These are phyloP conservation scores for Eurosta solidaginis DNA, from an alignment of 1,140 invertebrate species.

Conservation along the genomic window DNA sequence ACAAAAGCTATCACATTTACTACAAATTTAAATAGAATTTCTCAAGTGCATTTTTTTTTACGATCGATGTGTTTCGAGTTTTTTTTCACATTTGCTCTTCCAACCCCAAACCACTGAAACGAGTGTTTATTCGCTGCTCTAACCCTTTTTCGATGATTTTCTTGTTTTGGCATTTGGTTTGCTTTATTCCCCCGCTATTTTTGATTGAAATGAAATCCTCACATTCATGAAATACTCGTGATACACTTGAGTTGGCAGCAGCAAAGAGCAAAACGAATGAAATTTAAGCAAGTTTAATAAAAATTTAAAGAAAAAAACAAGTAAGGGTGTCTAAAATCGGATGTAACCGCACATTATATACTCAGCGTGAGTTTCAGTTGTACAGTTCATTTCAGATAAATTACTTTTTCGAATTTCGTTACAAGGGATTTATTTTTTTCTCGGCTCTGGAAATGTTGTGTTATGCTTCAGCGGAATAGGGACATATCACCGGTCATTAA, in stretches of 20 bases:
- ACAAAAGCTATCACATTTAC: background rate
- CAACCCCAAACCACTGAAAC: background rate
- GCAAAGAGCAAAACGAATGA: background rate
- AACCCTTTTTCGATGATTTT: background rate
- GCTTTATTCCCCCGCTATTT: background rate
- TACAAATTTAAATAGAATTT: conserved; percentile 13
- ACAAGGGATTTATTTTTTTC: too few relatives aligned
- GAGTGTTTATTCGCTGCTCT: background rate
- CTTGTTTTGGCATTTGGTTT: background rate
- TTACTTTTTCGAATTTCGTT: too few relatives aligned
- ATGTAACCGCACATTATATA: too few relatives aligned
- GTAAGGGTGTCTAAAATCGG: background rate
- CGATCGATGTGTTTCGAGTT: background rate
- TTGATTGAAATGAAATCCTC: conserved; percentile 27
- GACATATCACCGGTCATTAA: too few relatives aligned
- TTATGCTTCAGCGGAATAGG: too few relatives aligned
- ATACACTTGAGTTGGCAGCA: conserved; percentile 6
- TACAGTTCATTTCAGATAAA: too few relatives aligned
- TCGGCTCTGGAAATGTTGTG: too few relatives aligned
- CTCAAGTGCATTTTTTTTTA: background rate
- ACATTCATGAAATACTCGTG: background rate
- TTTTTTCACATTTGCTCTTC: background rate
- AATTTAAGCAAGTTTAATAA: too few relatives aligned
- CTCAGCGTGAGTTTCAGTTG: too few relatives aligned
- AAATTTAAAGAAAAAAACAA: background rate